Percentiles rank a stretch among this genome's conserved stretches.
These are phyloP conservation scores for Pogonocichla stellata DNA, from an alignment of 2,113 vertebrate species.

Conservation along the genomic window DNA sequence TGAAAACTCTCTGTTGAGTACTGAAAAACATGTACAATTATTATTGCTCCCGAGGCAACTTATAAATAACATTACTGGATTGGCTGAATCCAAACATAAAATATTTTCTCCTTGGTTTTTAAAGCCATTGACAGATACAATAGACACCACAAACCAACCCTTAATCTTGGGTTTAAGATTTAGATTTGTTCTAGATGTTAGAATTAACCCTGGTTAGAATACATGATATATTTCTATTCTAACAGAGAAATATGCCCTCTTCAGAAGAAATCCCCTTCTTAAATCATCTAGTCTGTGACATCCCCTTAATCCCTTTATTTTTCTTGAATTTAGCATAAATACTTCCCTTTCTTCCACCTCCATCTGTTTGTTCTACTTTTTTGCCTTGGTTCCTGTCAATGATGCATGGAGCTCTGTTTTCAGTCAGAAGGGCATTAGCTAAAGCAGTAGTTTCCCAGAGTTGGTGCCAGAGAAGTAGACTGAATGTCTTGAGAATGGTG, in stretches of 20 bases:
- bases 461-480: slow-evolving; percentile 46
- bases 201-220: slow-evolving; percentile 52
- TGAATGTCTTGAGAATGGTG: slow-evolving; percentile 36
- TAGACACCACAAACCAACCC: slow-evolving; percentile 16
- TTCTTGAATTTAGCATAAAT: slow-evolving; percentile 49
- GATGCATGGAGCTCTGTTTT: slow-evolving; percentile 34
- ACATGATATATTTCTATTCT: slow-evolving; percentile 26
- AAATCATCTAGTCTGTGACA: slow-evolving; percentile 55
- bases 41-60: slow-evolving; percentile 11
- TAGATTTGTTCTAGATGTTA: slow-evolving; percentile 57
- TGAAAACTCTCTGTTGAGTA: slow-evolving; percentile 30
- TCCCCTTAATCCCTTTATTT: slow-evolving; percentile 50
- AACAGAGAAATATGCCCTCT: slow-evolving; percentile 22
- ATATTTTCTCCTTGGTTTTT: slow-evolving; percentile 35
- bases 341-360: slow-evolving; percentile 37
- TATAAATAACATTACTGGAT: slow-evolving; percentile 29
- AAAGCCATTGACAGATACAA: slow-evolving; percentile 30
- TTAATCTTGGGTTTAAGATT: slow-evolving; percentile 53
- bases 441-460: slow-evolving; percentile 55
- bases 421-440: slow-evolving; percentile 45
- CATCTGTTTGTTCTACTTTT: slow-evolving; percentile 53
- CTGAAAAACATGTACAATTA: slow-evolving; percentile 48
- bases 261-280: slow-evolving; percentile 51
- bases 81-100: slow-evolving; percentile 31
- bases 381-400: slow-evolving; percentile 7